Evolutionary conservation across 2,888 invertebrate genomes (phyloP).

Genomic region (Cephus sareptanus): DNA sequence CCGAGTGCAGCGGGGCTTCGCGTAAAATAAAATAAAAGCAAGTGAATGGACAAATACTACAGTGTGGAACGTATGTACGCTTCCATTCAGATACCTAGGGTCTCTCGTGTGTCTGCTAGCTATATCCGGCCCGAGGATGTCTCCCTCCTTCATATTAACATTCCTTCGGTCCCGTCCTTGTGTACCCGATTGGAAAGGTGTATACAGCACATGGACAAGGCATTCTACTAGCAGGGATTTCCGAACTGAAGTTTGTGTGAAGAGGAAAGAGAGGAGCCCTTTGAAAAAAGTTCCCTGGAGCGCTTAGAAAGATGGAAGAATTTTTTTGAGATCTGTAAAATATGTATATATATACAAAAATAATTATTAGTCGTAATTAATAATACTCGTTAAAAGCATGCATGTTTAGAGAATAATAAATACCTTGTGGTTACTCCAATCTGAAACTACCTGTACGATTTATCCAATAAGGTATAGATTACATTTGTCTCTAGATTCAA

Average conservation of each 20-base stretch:
- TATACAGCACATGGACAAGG: not conserved
- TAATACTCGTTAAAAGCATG: not conserved
- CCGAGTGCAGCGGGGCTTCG: not conserved
- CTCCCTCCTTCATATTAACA: constrained; percentile 29
- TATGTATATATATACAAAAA: not conserved
- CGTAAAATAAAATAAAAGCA: constrained; percentile 28
- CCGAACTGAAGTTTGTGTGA: not conserved
- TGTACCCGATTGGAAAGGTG: constrained; percentile 28
- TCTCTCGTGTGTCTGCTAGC: not conserved
- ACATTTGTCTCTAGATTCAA: not conserved
- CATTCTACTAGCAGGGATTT: not conserved
- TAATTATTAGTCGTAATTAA: not conserved
- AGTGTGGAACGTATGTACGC: constrained; percentile 20
- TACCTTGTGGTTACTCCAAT: not conserved
- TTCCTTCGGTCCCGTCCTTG: constrained; percentile 30
- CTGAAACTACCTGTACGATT: not conserved
- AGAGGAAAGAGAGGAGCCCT: not conserved
- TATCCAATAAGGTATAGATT: not conserved
- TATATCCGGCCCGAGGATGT: not conserved
- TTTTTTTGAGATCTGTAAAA: not conserved
- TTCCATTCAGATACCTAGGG: constrained; percentile 24
- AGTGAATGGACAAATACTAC: constrained; percentile 44
- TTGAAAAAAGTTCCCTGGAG: not conserved
- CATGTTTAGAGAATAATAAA: not conserved
- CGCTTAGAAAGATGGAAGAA: not conserved